Conservation (phyloP, 2,888 invertebrate genomes). For the Sphaerophoria rueppellii region DNA sequence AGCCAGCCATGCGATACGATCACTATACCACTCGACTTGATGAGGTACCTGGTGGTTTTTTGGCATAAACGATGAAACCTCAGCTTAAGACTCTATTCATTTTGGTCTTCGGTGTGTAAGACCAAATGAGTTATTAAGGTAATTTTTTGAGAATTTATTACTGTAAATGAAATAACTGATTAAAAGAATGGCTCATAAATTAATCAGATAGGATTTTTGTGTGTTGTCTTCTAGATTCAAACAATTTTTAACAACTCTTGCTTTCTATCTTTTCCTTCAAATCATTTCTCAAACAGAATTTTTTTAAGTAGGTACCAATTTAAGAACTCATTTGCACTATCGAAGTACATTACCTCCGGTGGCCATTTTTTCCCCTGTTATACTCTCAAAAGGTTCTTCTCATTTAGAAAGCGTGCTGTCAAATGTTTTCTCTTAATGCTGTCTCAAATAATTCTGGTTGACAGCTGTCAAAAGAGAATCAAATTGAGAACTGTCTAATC, state of each 20-base stretch:
- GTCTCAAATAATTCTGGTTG: background rate
- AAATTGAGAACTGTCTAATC: background rate
- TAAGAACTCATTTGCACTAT: too few relatives aligned
- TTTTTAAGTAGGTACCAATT: too few relatives aligned
- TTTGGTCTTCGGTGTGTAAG: constrained; percentile 14
- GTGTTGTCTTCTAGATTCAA: too few relatives aligned
- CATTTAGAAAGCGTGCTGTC: too few relatives aligned
- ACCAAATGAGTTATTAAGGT: constrained; percentile 61
- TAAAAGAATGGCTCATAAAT: constrained; percentile 62
- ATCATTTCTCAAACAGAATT: too few relatives aligned
- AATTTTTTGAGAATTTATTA: constrained; percentile 72
- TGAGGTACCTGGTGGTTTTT: background rate
- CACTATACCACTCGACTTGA: background rate
- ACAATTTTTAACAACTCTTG: too few relatives aligned
- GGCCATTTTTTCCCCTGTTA: too few relatives aligned
- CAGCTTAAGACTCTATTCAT: constrained; percentile 62
- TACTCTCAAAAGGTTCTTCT: too few relatives aligned
- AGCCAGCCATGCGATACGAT: background rate
- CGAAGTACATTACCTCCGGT: too few relatives aligned
- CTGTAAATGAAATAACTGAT: constrained; percentile 70
- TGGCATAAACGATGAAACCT: constrained; percentile 35
- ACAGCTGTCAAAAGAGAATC: constrained; percentile 7
- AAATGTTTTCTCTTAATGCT: too few relatives aligned
- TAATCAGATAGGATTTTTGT: constrained; percentile 45
- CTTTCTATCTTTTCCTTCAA: too few relatives aligned